Evolutionary conservation across 2,113 vertebrate species (phyloP).

Genomic region (Oryzias woworae): DNA sequence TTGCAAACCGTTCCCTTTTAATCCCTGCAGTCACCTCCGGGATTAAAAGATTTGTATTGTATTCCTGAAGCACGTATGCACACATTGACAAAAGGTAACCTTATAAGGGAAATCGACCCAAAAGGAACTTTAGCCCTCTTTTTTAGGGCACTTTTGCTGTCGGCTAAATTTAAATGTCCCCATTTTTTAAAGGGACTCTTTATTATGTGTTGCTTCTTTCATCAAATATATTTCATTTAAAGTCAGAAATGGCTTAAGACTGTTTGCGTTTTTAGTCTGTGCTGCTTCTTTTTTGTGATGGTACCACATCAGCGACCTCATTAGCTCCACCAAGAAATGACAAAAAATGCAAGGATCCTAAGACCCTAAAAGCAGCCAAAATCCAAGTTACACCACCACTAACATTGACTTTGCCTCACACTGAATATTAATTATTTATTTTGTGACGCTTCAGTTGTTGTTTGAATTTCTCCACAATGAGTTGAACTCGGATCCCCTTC

Average conservation of each 20-base stretch:
- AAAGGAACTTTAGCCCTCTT: constrained; percentile 50
- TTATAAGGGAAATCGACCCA: constrained; percentile 57
- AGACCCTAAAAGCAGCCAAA: constrained; percentile 20
- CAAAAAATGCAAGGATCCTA: constrained; percentile 37
- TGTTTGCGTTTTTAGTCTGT: constrained; percentile 32
- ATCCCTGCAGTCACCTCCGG: constrained; percentile 68
- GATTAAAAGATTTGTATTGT: constrained; percentile 83
- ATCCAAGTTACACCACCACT: background rate
- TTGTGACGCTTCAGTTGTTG: background rate
- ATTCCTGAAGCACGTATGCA: constrained; percentile 63
- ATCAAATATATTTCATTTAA: constrained; percentile 20
- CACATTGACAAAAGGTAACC: constrained; percentile 66
- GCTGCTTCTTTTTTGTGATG: constrained; percentile 2
- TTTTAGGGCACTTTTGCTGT: constrained; percentile 48
- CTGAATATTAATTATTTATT: constrained; percentile 11
- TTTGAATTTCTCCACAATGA: constrained; percentile 33
- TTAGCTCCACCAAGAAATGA: constrained; percentile 17
- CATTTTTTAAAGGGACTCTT: constrained; percentile 10
- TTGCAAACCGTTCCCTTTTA: constrained; percentile 70
- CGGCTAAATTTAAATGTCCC: constrained; percentile 35
- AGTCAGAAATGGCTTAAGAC: constrained; percentile 31
- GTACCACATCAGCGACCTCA: constrained; percentile 22
- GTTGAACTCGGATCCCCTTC: constrained; percentile 44
- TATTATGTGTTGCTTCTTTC: constrained; percentile 31
- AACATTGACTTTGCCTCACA: no score